Base-by-base conservation (phyloP, 2,797 vertebrate genomes). In the Poeciliopsis turneri region DNA sequence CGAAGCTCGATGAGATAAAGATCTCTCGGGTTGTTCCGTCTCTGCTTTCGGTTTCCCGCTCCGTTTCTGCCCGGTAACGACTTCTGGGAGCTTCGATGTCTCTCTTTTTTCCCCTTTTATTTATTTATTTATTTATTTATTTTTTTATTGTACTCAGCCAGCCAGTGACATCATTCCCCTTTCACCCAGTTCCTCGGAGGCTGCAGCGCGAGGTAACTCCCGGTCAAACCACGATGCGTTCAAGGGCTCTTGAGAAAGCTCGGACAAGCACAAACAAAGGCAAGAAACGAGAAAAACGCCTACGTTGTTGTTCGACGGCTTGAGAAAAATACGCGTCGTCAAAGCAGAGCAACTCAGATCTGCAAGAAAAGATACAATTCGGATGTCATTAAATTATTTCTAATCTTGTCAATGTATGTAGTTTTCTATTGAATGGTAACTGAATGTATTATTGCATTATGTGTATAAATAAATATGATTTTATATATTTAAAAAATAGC, bases 131-230 rank as follows among this genome's bases (percentile, higher is more conserved):
- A 15, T 33, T 33, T 33, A 2, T 5, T 18, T 25, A 5, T 2
- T 55, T 55, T 75, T 28, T 78, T 18, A 74, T 84, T 88, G 80
- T 83, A 77, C 87, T 80, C 87, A 75, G 75, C 46, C 85, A 83
- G 78, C 23, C 88, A 61, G 79, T 94, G 94, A 94, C 94, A 87
- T 94, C 94, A 94, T 91, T 94, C 91, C 92, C 92, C 94, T 94
- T 94, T 94, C 93, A 94, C 94, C 94, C 86, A 94, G 71, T 93
- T 93, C 87, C 88, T 86, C 36, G 78, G 30, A 4, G 83, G 90
- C 91, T 92, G 91, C 93, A 82, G 87, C 53, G 13, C 16, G 91
- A 89, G 93, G 93, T 94, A 91, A 94, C 94, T 3, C 80, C 51
- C 94, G 91, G 92, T 91, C 93, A 93, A 84, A 85, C 16, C 0